Evolutionary conservation across 2,888 invertebrate genomes (phyloP).

Genomic region (Orchesella flavescens): DNA sequence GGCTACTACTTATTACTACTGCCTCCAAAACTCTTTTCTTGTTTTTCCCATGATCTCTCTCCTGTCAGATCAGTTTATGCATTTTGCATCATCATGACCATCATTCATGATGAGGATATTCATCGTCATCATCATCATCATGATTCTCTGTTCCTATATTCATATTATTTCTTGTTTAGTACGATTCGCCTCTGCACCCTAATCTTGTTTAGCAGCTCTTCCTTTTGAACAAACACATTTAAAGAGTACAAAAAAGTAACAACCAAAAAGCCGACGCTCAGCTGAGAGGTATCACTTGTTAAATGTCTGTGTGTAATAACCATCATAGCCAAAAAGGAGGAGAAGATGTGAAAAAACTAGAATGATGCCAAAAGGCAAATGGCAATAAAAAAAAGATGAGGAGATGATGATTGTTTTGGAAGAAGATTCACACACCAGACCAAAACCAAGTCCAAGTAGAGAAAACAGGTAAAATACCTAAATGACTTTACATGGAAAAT

Average conservation of each 20-base stretch:
- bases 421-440: neutral
- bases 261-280: too few relatives aligned
- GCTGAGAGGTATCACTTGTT: too few relatives aligned
- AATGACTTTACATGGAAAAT: slow-evolving; percentile 3
- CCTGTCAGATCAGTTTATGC: neutral
- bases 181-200: neutral
- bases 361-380: slow-evolving; percentile 30
- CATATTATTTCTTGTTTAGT: neutral
- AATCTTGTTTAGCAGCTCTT: slow-evolving; percentile 20
- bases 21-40: neutral
- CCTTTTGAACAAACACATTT: too few relatives aligned
- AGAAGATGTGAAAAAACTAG: slow-evolving; percentile 2
- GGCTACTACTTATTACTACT: neutral
- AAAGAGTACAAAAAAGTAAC: too few relatives aligned
- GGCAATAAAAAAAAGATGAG: slow-evolving; percentile 13
- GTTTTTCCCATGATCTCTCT: slow-evolving; percentile 1
- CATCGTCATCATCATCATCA: too few relatives aligned
- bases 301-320: too few relatives aligned
- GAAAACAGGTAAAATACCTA: neutral
- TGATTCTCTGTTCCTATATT: too few relatives aligned
- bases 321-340: neutral
- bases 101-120: too few relatives aligned
- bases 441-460: neutral
- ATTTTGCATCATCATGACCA: neutral
- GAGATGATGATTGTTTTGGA: neutral